Percentiles rank a stretch among this genome's conserved stretches.
These are phyloP conservation scores for Heterodera schachtii DNA, from an alignment of 1,140 invertebrate species.

Conservation along the genomic window DNA sequence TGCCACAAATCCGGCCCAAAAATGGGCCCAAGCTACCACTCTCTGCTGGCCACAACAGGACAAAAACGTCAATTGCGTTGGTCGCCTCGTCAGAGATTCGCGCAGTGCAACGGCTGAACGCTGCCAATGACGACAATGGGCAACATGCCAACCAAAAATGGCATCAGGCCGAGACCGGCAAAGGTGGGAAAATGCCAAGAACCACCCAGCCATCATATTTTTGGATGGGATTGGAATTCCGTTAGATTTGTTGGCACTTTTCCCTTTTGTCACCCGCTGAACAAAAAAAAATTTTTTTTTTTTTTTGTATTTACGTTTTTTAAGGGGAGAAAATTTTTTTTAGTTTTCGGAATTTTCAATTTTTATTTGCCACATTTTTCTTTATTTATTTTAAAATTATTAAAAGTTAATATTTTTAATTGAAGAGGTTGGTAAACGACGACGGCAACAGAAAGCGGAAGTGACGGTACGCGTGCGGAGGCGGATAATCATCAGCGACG, in stretches of 20 bases:
- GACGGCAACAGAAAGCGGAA: neutral
- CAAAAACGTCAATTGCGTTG: neutral
- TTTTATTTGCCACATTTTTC: neutral
- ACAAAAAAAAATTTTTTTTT: too few relatives aligned
- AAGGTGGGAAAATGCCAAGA: neutral
- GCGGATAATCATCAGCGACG: slow-evolving; percentile 25
- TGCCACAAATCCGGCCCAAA: slow-evolving; percentile 3
- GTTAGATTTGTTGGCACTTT: too few relatives aligned
- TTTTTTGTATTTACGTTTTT: too few relatives aligned
- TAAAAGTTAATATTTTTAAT: neutral
- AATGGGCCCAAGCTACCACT: neutral
- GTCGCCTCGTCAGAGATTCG: slow-evolving; percentile 5
- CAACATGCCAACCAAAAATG: neutral
- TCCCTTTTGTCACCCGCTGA: too few relatives aligned
- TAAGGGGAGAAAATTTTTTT: too few relatives aligned
- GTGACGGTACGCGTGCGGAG: slow-evolving; percentile 24
- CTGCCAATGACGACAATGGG: neutral
- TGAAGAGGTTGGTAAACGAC: neutral
- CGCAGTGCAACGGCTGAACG: neutral
- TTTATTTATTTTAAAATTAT: neutral
- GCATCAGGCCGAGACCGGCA: neutral
- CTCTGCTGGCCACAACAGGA: neutral
- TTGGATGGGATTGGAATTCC: too few relatives aligned
- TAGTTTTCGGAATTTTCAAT: neutral
- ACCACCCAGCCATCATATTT: too few relatives aligned